These are phyloP conservation scores for Podocnemis expansa DNA, from an alignment of 2,113 vertebrate species.

Conservation along the genomic window DNA sequence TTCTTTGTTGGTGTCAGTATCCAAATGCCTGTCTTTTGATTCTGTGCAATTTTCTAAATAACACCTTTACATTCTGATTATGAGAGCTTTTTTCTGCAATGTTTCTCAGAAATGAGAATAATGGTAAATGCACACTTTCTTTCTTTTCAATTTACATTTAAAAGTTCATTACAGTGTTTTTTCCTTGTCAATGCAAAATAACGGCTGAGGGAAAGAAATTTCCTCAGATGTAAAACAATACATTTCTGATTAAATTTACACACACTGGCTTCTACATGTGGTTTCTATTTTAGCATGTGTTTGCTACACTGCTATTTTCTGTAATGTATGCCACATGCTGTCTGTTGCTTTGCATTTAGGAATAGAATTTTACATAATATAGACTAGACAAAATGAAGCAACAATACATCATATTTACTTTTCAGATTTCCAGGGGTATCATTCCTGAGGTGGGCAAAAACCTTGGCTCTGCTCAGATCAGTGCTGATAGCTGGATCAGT, in stretches of 20 bases:
- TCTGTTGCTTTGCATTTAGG: background rate
- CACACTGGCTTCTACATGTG: slow-evolving; percentile 12
- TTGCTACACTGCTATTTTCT: slow-evolving; percentile 42
- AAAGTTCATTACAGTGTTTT: background rate
- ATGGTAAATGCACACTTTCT: background rate
- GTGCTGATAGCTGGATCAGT: background rate
- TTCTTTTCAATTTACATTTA: background rate
- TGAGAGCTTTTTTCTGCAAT: background rate
- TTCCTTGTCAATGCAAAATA: background rate
- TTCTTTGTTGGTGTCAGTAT: background rate
- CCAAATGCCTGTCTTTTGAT: background rate
- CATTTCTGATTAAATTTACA: slow-evolving; percentile 21
- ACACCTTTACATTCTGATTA: background rate
- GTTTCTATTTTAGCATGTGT: slow-evolving; percentile 43
- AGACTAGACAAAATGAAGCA: slow-evolving; percentile 9
- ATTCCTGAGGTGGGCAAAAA: background rate
- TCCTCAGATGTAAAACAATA: slow-evolving; percentile 1
- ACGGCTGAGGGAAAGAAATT: background rate
- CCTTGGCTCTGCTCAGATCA: background rate
- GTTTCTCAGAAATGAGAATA: background rate
- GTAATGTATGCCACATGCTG: slow-evolving; percentile 52
- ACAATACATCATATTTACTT: background rate
- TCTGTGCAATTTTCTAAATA: background rate
- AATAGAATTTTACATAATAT: background rate
- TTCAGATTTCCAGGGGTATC: slow-evolving; percentile 4